Base-by-base conservation (phyloP, 2,113 vertebrate genomes). In the Ceyx cyanopectus region DNA sequence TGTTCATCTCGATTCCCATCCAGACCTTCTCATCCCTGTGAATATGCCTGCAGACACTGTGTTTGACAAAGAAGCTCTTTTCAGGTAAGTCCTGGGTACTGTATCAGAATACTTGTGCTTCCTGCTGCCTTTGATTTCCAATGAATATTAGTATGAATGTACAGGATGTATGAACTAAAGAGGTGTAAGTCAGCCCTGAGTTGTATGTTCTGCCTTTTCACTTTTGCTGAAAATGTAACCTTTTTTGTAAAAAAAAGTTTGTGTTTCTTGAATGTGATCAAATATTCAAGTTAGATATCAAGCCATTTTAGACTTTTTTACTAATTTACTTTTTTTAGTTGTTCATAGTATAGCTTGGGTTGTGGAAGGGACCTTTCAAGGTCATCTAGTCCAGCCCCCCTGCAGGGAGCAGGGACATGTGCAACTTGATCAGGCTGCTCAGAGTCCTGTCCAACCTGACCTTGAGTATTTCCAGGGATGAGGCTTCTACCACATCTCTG, bases 1-100 rank as follows among this genome's bases (percentile, higher is more conserved):
- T 96, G 85, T 99, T 82, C 99, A 99, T 93, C 94, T 99, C 60
- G 99, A 99, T 97, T 99, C 99, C 13, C 99, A 99, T 70, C 99
- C 99, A 13, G 99, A 99, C 89, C 98, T 99, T n/a, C 98, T 99
- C 10, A 99, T 99, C 89, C 98, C 99, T 7, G 98, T 99, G 81
- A 99, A 99, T 95, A 99, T 99, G 99, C 96, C 98, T 41, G 99
- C 99, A 10, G 98, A 99, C 95, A 98, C 98, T 0, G 99, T 99
- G 23, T 99, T 99, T 91, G 98, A 99, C 48, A 99, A 99, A 97
- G 99, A 99, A 76, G 81, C 98, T 37, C 98, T 99, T 79, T 98
- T 99, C 76, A 98, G 98, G 99, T 99, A 94, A 67, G 56, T n/a
- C 12, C 12, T 45, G 7, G 19, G 2, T 88, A 41, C 66, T 77